phyloP scores from a whole-genome alignment of 2,888 invertebrate genomes.

The Ormyrus pomaceus region DNA sequence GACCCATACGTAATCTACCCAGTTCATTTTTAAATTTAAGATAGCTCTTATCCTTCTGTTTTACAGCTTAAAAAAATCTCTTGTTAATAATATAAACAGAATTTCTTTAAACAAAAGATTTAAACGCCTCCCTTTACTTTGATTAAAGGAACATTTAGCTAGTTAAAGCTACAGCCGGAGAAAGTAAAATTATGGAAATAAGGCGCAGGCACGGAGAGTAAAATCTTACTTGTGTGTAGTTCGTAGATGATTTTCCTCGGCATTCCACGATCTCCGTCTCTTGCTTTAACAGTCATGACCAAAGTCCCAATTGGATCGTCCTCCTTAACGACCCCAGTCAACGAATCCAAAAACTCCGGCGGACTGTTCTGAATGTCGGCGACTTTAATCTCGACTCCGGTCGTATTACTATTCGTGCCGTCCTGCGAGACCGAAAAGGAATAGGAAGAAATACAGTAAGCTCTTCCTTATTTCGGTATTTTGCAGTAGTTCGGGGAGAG shows the following conservation, averaged over 20 bases:
- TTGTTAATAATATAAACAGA: not conserved
- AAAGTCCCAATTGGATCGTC: constrained; percentile 90
- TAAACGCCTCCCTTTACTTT: no score
- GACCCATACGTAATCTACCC: constrained; percentile 12
- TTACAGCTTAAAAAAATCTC: no score
- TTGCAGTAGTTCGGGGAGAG: not conserved
- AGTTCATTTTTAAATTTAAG: not conserved
- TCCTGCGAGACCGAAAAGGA: constrained; percentile 78
- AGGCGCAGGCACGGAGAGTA: not conserved
- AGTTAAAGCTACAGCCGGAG: no score
- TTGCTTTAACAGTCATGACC: constrained; percentile 87
- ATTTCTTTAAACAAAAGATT: no score
- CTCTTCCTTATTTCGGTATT: not conserved
- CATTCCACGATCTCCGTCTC: constrained; percentile 90
- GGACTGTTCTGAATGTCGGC: constrained; percentile 92
- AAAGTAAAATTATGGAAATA: no score
- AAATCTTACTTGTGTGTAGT: constrained; percentile 84
- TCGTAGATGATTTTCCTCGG: constrained; percentile 88
- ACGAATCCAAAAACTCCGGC: constrained; percentile 88
- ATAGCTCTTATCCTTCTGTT: no score
- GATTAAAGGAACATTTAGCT: no score
- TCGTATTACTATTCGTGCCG: constrained; percentile 84
- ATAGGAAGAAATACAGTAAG: no score
- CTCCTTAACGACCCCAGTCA: constrained; percentile 87
- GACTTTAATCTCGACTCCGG: constrained; percentile 87